Evolutionary conservation across 2,113 vertebrate genomes (phyloP), one percentile per base, ranked within the genome.

Genomic region (Lophura nycthemera): DNA sequence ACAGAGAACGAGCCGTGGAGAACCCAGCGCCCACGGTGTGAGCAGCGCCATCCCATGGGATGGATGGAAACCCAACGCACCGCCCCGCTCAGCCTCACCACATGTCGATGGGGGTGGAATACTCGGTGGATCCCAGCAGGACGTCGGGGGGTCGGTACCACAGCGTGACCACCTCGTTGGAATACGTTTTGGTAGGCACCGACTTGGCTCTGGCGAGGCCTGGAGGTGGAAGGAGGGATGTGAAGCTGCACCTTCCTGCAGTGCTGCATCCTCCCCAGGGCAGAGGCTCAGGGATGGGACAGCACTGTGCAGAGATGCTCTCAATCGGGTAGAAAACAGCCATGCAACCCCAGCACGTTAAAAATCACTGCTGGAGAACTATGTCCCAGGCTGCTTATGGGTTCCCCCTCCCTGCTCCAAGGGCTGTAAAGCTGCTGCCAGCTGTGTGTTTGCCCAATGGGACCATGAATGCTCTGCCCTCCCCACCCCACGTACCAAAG

Each of bases 101-200:
- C 99, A 99, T 99, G 94, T 99, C 99, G 3, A 99, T 99, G 92
- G 98, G 99, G 5, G 99, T 99, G 80, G 99, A 99, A 73, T 99
- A 99, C 81, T 99, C 98, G 0, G 99, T 99, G 20, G 99, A 99
- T 63, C 99, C 99, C 95, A 99, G 98, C 47, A 99, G 98, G 75
- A 99, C 99, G 0, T 99, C 99, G 0, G 99, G 99, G 19, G 99
- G 99, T 21, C 99, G 98, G 95, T 99, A 99, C 99, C 99, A 99
- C 12, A 99, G 97, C 12, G 99, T 99, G 71, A 99, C 99, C 96
- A 99, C 99, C 96, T 99, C 99, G 18, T 99, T 99, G 94, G 99
- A 99, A 71, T 99, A 99, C 2, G 99, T 99, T 97, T 99, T 99
- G 0, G 99, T 99, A 24, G 99, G 99, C 83, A 99, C 99, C 0